A percentile compares a stretch with the other conserved stretches of the same genome.
Conservation (phyloP, 1,140 invertebrate genomes). For the Dreissena rostriformis region DNA sequence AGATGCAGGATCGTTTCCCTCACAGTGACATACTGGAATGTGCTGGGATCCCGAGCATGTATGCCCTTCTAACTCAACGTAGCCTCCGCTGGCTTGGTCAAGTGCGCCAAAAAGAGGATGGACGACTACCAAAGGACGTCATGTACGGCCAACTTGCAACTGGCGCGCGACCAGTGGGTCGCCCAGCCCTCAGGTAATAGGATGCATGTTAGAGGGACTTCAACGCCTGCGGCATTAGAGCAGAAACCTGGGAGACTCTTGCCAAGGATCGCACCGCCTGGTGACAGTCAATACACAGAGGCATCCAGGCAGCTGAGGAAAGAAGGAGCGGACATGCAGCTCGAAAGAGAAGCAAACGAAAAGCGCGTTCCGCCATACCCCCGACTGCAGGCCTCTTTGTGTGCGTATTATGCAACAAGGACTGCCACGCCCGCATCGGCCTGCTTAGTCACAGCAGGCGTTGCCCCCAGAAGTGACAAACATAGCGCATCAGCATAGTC, state of each 20-base stretch:
- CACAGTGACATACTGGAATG: conserved; percentile 22
- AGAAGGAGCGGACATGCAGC: too few relatives aligned
- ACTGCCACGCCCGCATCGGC: conserved; percentile 6
- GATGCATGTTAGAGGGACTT: conserved; percentile 1
- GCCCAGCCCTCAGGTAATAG: not conserved
- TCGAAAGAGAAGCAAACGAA: not conserved
- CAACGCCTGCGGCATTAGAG: too few relatives aligned
- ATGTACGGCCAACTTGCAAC: conserved; percentile 3
- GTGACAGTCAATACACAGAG: not conserved
- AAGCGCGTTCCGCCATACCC: too few relatives aligned
- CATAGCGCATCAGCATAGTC: too few relatives aligned
- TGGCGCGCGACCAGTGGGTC: not conserved
- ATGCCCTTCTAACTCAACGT: conserved; percentile 39
- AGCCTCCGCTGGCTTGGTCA: conserved; percentile 29
- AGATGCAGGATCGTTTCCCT: conserved; percentile 37
- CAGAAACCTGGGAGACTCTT: not conserved
- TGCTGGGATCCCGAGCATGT: conserved; percentile 14
- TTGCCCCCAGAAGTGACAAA: too few relatives aligned
- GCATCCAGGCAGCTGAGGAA: not conserved
- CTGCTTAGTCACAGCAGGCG: too few relatives aligned
- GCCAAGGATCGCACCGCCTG: too few relatives aligned
- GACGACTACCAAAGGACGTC: not conserved
- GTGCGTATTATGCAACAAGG: not conserved
- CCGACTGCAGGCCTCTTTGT: not conserved
- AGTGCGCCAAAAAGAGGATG: conserved; percentile 1